These are phyloP conservation scores for Microtus richardsoni DNA, from an alignment of 2,113 vertebrate species.

Conservation along the genomic window DNA sequence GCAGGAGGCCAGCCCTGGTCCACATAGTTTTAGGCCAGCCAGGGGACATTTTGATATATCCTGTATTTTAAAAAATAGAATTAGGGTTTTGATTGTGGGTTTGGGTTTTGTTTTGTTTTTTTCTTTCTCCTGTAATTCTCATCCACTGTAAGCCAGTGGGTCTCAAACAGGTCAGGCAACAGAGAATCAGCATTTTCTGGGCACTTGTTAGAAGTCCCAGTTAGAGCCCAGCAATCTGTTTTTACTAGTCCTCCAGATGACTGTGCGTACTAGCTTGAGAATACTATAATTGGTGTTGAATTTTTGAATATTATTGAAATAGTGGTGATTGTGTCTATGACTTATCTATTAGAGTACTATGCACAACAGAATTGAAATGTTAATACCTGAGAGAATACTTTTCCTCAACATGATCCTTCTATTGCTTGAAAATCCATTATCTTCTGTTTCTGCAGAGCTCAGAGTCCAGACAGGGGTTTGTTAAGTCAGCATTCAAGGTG, in stretches of 20 bases:
- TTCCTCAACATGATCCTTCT: conserved; percentile 8
- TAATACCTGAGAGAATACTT: neutral
- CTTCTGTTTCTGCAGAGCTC: neutral
- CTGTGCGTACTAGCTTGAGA: neutral
- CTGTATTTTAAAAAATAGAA: neutral
- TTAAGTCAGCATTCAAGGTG: conserved; percentile 46
- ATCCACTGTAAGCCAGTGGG: conserved; percentile 6
- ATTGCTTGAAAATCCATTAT: conserved; percentile 7
- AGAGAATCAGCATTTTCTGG: neutral
- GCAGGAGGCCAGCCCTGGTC: neutral
- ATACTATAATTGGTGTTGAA: neutral
- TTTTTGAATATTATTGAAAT: conserved; percentile 14
- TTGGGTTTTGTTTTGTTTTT: neutral
- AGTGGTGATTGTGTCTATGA: neutral
- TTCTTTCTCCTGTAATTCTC: neutral
- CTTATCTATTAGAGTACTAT: neutral
- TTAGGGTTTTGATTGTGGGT: neutral
- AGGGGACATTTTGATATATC: neutral
- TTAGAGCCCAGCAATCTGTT: neutral
- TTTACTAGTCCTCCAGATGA: neutral
- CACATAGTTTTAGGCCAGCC: neutral
- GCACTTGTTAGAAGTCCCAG: neutral
- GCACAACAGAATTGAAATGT: conserved; percentile 36
- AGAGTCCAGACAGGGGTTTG: neutral
- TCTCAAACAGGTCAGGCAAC: conserved; percentile 25